Conservation (phyloP, 2,113 vertebrate genomes). For the Cryptomyrus ogoouensis region DNA sequence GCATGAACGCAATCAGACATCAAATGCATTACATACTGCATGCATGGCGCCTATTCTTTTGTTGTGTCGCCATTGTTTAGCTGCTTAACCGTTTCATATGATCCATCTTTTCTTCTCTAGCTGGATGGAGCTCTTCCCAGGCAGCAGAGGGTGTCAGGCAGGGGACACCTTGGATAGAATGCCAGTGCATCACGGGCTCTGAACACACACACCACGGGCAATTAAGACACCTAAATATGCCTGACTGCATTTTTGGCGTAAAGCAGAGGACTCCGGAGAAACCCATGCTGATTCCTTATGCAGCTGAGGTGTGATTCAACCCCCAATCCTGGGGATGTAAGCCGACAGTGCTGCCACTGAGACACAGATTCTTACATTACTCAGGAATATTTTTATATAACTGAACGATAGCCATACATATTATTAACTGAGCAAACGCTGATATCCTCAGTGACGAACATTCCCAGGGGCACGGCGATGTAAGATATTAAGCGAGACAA, state of each 20-base stretch:
- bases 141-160: not conserved
- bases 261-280: not conserved
- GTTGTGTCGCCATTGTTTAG: not conserved
- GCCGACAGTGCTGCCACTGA: not conserved
- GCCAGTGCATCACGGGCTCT: not conserved
- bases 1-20: not conserved
- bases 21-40: not conserved
- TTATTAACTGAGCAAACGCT: not conserved
- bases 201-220: not conserved
- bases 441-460: not conserved
- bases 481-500: not conserved
- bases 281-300: not conserved
- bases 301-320: not conserved
- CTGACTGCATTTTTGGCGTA: not conserved
- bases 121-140: not conserved
- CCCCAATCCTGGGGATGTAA: not conserved
- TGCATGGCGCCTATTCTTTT: not conserved
- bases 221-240: not conserved
- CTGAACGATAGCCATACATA: not conserved
- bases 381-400: not conserved
- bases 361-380: not conserved
- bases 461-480: not conserved
- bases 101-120: not conserved
- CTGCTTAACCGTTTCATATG: not conserved
- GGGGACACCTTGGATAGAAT: not conserved